Evolutionary conservation across 2,113 vertebrate genomes (phyloP).

Genomic region (Asarcornis scutulata): DNA sequence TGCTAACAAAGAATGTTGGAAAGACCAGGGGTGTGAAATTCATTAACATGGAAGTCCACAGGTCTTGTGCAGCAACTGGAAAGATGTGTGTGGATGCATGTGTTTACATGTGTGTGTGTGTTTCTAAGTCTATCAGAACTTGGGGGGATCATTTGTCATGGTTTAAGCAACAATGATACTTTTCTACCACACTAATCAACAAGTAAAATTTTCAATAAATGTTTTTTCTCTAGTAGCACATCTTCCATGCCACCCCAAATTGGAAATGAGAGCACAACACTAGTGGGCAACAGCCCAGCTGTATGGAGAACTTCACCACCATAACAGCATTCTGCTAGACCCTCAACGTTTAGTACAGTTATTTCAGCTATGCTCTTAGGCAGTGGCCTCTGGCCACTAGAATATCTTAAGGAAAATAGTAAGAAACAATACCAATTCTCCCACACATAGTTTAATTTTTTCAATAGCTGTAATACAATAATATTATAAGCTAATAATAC

Average conservation of each 20-base stretch:
- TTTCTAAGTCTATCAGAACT: background rate
- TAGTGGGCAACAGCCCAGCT: background rate
- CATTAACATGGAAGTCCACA: background rate
- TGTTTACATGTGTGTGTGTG: background rate
- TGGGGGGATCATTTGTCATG: background rate
- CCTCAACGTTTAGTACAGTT: background rate
- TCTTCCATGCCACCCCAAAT: background rate
- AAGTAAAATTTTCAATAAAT: background rate
- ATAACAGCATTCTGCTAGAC: background rate
- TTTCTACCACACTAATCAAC: background rate
- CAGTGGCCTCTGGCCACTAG: background rate
- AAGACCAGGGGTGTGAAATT: background rate
- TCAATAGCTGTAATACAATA: background rate
- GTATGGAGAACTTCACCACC: background rate
- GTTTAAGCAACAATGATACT: background rate
- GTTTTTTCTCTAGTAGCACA: background rate
- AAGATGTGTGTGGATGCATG: accelerated
- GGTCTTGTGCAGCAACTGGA: background rate
- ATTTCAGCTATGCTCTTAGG: background rate
- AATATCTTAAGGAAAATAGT: background rate
- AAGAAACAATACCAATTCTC: background rate
- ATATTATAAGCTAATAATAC: too few species aligned
- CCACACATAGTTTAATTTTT: background rate
- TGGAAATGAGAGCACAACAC: background rate
- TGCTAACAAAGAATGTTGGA: background rate